Conservation (phyloP, 2,113 vertebrate species). For the Calidris pygmaea region DNA sequence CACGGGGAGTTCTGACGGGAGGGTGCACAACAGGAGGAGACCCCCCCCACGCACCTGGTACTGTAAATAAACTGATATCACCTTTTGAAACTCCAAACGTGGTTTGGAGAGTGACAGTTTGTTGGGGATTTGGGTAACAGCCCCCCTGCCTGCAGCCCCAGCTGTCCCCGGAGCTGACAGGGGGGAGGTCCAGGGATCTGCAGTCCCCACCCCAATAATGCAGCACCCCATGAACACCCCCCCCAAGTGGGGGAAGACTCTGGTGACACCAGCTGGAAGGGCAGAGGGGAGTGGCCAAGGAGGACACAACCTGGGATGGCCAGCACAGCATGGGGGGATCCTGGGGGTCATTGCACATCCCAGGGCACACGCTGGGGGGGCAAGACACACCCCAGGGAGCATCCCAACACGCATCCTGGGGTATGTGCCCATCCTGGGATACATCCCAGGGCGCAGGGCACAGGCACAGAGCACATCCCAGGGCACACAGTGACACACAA, state of each 20-base stretch:
- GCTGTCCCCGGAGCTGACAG: background rate
- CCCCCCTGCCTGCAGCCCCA: background rate
- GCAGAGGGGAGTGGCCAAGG: background rate
- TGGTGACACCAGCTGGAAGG: background rate
- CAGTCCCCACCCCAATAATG: background rate
- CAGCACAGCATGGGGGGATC: fast-evolving
- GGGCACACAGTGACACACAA: background rate
- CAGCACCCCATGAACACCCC: background rate
- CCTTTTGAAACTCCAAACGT: background rate
- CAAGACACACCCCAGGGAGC: background rate
- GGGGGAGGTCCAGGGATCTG: fast-evolving
- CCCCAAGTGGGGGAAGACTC: background rate
- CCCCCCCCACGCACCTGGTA: too few relatives aligned
- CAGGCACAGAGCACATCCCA: background rate
- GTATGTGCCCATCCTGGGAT: background rate
- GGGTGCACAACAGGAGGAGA: too few relatives aligned
- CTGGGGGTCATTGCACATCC: background rate
- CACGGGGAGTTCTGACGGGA: too few relatives aligned
- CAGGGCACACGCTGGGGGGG: fast-evolving
- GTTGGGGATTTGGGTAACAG: background rate
- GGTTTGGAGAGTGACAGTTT: background rate
- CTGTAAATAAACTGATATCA: background rate
- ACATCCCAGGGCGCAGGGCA: too few relatives aligned
- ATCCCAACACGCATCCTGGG: background rate
- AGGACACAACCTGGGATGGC: background rate